Evolutionary conservation across 2,113 vertebrate genomes (phyloP), one percentile per base, ranked within the genome.

Genomic region (Malurus alboscapulatus): DNA sequence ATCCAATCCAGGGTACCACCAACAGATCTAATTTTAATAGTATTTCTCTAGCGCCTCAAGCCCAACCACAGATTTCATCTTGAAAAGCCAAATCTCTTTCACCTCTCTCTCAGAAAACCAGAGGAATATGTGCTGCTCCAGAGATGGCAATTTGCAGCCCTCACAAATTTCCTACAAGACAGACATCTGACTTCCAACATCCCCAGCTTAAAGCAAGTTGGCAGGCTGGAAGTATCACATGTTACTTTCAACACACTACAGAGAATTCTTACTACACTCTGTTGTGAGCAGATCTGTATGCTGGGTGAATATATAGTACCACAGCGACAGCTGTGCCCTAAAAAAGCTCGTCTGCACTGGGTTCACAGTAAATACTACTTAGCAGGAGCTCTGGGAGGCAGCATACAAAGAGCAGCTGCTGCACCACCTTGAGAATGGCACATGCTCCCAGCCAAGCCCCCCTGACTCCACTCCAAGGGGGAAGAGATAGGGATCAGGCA

Each of bases 321-420:
- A 59, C 30, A 81, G 90, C 47, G 57, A 93, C 92, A 95, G 96
- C 88, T 95, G 95, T 40, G 48, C 63, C 68, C 88, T 92, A 88
- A 74, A 87, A 83, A 73, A 44, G 16, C 58, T 80, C 10, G 1
- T 14, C 85, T 84, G 79, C 67, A 6, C 50, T 0, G 50, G 29
- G n/a, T 53, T 82, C 74, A 34, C 42, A 69, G 85, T 38, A 76
- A 89, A 75, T 45, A 24, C 36, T 48, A 6, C 84, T 85, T 59
- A 82, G 76, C 84, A 68, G 68, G 79, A 90, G 86, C 68, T 81
- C 83, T 34, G 68, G 72, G 68, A 94, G 86, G 80, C 83, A 59
- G 51, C 0, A 3, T n/a, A 89, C 53, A 29, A 84, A 82, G 82
- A n/a, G 69, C 95, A 95, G 92, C 91, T 91, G 92, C 76, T 87